Conservation (phyloP, 2,888 invertebrate genomes). For the Pristionchus maxplancki region DNA sequence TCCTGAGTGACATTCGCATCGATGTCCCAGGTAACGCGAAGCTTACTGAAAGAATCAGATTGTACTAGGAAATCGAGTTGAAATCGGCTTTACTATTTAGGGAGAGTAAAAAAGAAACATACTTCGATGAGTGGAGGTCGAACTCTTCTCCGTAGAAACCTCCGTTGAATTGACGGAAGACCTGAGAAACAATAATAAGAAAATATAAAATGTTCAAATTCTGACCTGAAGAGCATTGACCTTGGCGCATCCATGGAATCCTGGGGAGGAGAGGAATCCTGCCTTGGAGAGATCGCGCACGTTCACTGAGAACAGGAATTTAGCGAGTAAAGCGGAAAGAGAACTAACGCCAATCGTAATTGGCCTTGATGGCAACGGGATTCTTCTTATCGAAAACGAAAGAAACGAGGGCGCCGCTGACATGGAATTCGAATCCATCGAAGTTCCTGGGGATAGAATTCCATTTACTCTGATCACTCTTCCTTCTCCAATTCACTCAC, state of each 20-base stretch:
- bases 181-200: background rate
- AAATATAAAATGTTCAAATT: background rate
- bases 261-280: background rate
- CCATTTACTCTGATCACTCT: background rate
- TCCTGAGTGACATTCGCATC: background rate
- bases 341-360: background rate
- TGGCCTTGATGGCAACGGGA: background rate
- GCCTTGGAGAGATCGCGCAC: background rate
- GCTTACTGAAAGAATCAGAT: background rate
- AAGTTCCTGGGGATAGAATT: background rate
- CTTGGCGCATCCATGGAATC: slow-evolving; percentile 7
- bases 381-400: slow-evolving; percentile 4
- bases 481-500: background rate
- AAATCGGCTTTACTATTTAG: no score
- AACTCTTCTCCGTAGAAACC: slow-evolving; percentile 9
- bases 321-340: background rate
- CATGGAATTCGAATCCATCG: slow-evolving; percentile 21
- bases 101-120: background rate
- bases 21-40: background rate
- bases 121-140: background rate
- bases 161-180: background rate
- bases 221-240: background rate
- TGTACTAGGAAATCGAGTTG: no score
- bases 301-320: background rate
- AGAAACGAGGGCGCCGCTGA: background rate